Evolutionary conservation across 2,888 invertebrate species (phyloP), one percentile per base, ranked within the genome.

Genomic region (Coleophora flavipennella): DNA sequence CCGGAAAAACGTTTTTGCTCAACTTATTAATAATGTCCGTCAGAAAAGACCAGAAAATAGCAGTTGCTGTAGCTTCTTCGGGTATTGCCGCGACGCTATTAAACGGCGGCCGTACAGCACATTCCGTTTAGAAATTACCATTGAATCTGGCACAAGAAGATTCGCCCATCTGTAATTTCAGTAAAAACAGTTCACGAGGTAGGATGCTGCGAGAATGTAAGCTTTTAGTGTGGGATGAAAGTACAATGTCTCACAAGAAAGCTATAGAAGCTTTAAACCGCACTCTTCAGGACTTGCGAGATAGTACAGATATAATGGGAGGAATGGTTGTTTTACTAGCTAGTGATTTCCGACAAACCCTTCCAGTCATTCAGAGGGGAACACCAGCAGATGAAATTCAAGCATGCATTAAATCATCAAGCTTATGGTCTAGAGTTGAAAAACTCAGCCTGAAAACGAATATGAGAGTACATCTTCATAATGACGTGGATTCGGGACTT

Each of bases 51-150:
- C n/a, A n/a, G n/a, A n/a, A n/a, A n/a, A 44, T 48, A 31, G 44
- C 46, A 11, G 34, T 48, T 31, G 45, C 46, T 25, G 35, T 49
- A 44, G 3, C 29, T n/a, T 29, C 29, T n/a, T 29, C 29, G 3
- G 29, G 29, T 6, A 29, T 29, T 6, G 29, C 29, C 4, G 44
- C 50, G 8, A 29, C 29, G 3, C 20, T 42, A n/a, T 28, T 38
- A 7, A 35, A 10, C 11, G 42, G 42, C 3, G 37, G 42, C 1
- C 42, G 35, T 14, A 42, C 35, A 26, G 38, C 38, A 13, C 35
- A 42, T 35, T 38, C 35, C 1, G 35, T 35, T 10, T 14, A 6
- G 2, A 29, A 29, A n/a, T 29, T 29, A n/a, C 29, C 29, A 8
- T 9, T 29, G 3, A 29, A 29, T 42, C 32, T 42, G 11, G 38